Evolutionary conservation across 2,113 vertebrate species (phyloP).

Genomic region (Petrocephalus zakoni): DNA sequence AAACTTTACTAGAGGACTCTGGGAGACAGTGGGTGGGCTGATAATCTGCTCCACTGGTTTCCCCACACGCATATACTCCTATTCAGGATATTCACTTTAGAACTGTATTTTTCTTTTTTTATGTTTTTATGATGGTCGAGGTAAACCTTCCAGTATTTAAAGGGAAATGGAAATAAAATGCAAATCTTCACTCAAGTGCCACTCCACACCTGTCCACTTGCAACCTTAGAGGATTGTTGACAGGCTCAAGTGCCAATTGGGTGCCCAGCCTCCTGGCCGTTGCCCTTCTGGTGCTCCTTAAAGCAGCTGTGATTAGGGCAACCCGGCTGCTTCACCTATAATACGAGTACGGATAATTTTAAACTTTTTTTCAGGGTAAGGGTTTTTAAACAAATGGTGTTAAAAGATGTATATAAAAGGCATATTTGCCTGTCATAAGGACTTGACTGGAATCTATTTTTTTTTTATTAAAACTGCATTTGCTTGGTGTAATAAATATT

Average conservation of each 20-base stretch:
- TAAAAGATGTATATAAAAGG: constrained; percentile 33
- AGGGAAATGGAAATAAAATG: constrained; percentile 45
- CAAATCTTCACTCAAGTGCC: background rate
- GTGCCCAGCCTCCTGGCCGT: background rate
- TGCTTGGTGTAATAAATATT: background rate
- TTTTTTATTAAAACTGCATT: background rate
- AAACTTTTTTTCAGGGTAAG: background rate
- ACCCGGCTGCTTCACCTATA: background rate
- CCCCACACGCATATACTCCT: constrained; percentile 15
- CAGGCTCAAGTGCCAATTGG: background rate
- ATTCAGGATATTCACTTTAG: constrained; percentile 31
- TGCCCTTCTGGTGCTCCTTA: background rate
- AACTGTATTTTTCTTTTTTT: constrained; percentile 54
- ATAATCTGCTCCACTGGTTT: constrained; percentile 40
- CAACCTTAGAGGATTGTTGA: constrained; percentile 33
- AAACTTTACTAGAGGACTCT: constrained; percentile 50
- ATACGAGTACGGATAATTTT: background rate
- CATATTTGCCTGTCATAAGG: constrained; percentile 41
- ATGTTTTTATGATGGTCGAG: constrained; percentile 53
- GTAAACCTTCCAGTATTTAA: constrained; percentile 66
- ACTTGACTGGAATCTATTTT: constrained; percentile 57
- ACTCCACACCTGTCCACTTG: background rate
- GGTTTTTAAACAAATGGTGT: background rate
- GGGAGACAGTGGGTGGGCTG: constrained; percentile 17
- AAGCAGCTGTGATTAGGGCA: background rate